phyloP scores from a whole-genome alignment of 2,113 vertebrate species.

The Harpagus bidentatus region DNA sequence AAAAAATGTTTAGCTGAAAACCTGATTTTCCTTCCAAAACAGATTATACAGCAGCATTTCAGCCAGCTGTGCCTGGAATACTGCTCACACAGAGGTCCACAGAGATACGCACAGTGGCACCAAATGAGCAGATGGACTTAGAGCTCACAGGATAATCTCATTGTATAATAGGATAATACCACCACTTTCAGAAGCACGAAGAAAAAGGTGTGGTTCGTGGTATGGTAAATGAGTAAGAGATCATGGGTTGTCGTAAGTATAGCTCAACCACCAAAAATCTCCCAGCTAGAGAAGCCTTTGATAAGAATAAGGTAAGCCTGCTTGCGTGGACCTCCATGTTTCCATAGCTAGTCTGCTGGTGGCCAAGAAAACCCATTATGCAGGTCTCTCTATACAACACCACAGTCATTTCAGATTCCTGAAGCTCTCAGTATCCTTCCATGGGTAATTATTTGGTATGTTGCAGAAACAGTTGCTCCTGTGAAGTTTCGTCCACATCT shows the following conservation, averaged over 20 bases:
- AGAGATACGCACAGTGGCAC: not conserved
- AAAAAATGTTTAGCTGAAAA: not conserved
- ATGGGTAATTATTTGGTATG: not conserved
- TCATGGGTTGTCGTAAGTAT: not conserved
- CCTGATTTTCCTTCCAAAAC: conserved; percentile 10
- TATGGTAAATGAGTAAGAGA: not conserved
- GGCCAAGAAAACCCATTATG: not conserved
- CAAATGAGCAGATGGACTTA: not conserved
- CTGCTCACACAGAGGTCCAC: not conserved
- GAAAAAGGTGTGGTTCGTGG: not conserved
- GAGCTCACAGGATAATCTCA: not conserved
- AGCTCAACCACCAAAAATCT: not conserved
- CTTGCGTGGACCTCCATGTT: not conserved
- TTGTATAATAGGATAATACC: not conserved
- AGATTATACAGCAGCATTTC: not conserved
- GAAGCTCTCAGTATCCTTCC: not conserved
- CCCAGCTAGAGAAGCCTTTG: not conserved
- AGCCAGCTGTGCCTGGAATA: not conserved
- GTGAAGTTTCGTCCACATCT: not conserved
- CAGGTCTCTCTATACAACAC: not conserved
- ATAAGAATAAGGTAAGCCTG: not conserved
- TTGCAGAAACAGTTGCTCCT: not conserved
- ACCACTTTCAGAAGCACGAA: not conserved
- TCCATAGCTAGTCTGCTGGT: not conserved
- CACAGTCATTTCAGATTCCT: not conserved